A percentile compares a stretch with the other conserved stretches of the same genome.
Conservation (phyloP, 2,113 vertebrate genomes). For the Salvelinus namaycush region DNA sequence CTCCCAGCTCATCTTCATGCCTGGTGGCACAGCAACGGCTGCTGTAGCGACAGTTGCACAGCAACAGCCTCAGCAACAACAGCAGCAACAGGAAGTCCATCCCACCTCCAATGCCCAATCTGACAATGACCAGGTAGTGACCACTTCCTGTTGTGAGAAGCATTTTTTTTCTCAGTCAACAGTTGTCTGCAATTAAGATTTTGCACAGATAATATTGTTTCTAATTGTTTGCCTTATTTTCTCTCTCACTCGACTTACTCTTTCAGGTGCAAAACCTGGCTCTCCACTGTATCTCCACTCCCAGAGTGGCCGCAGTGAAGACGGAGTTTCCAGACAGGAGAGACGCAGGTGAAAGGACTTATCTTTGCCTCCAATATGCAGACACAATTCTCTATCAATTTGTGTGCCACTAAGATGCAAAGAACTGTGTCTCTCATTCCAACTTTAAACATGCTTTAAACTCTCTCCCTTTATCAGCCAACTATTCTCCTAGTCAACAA, state of each 20-base stretch:
- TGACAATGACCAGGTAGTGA: constrained; percentile 88
- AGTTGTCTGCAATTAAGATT: background rate
- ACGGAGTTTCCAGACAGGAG: constrained; percentile 75
- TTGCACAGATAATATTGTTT: too few relatives aligned
- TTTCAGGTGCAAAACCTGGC: constrained; percentile 76
- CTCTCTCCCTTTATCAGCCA: constrained; percentile 50
- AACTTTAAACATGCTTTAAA: background rate
- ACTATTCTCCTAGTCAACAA: constrained; percentile 84
- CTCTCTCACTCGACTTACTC: background rate
- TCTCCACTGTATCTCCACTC: constrained; percentile 68
- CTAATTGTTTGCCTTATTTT: background rate
- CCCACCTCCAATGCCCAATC: constrained; percentile 80
- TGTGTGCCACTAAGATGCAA: background rate
- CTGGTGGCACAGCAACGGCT: constrained; percentile 90
- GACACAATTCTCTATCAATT: background rate
- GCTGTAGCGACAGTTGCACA: constrained; percentile 79
- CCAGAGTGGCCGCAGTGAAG: constrained; percentile 66
- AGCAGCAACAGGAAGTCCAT: constrained; percentile 80
- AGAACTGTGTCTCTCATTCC: background rate
- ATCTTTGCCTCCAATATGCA: background rate
- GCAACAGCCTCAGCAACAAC: constrained; percentile 78
- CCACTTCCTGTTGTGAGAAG: background rate
- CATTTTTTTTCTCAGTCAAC: background rate
- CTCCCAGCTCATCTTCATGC: constrained; percentile 98
- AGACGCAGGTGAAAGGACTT: constrained; percentile 47